A percentile compares a stretch with the other conserved stretches of the same genome.
Conservation (phyloP, 2,888 invertebrate species). For the Pollenia labialis region DNA sequence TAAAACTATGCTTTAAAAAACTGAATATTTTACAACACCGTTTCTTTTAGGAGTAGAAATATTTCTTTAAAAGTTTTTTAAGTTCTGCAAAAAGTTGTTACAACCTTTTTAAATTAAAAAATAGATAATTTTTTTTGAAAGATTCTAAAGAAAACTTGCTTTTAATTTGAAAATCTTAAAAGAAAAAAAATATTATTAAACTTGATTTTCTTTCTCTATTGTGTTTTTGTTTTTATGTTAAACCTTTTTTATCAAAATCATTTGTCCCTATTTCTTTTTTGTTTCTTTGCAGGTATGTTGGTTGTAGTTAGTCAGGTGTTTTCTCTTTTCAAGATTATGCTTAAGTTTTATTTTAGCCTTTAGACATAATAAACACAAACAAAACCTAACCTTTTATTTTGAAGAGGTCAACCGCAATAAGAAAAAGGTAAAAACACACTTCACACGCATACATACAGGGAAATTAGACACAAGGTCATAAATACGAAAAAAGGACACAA, state of each 20-base stretch:
- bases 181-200: too few relatives aligned
- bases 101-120: too few relatives aligned
- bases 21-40: too few relatives aligned
- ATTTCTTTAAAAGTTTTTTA: too few relatives aligned
- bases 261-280: conserved; percentile 3
- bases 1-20: too few relatives aligned
- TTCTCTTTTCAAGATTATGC: conserved; percentile 12
- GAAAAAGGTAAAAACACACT: background rate
- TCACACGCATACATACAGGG: background rate
- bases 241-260: background rate
- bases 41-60: too few relatives aligned
- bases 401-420: too few relatives aligned
- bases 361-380: conserved; percentile 36
- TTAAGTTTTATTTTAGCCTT: conserved; percentile 17
- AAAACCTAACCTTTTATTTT: conserved; percentile 2
- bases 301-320: background rate
- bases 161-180: too few relatives aligned
- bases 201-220: background rate
- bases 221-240: conserved; percentile 3
- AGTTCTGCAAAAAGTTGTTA: too few relatives aligned
- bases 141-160: too few relatives aligned
- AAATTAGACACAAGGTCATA: conserved; percentile 14
- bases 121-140: too few relatives aligned
- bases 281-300: conserved; percentile 54
- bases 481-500: background rate